Conservation (phyloP, 2,113 vertebrate genomes). For the Podarcis cretensis region DNA sequence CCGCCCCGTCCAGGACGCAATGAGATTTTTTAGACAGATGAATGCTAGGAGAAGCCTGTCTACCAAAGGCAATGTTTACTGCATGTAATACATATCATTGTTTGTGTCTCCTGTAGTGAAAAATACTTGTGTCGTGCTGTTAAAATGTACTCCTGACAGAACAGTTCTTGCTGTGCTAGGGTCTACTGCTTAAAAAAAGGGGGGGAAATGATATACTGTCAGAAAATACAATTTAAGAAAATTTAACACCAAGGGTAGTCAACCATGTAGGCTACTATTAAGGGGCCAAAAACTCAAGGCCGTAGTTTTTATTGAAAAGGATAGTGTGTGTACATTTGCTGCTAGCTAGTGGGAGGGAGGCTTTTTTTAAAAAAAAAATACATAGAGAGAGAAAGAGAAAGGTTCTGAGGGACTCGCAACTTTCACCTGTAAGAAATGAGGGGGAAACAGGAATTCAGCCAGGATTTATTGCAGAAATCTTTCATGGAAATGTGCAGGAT, state of each 20-base stretch:
- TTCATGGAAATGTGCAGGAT: constrained; percentile 71
- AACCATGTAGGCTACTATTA: constrained; percentile 81
- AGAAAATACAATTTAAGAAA: constrained; percentile 86
- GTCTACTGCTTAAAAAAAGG: constrained; percentile 76
- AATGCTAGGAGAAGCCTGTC: constrained; percentile 76
- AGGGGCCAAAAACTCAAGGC: constrained; percentile 81
- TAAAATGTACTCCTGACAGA: constrained; percentile 84
- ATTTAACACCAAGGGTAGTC: constrained; percentile 83
- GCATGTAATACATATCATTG: constrained; percentile 84
- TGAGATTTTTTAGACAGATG: constrained; percentile 80
- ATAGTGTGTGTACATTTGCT: constrained; percentile 71
- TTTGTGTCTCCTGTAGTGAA: constrained; percentile 87
- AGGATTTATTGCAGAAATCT: constrained; percentile 76
- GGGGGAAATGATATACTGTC: constrained; percentile 80
- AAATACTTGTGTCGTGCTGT: constrained; percentile 83
- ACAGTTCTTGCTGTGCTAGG: constrained; percentile 81
- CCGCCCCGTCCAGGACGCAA: constrained; percentile 68
- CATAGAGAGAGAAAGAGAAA: neutral
- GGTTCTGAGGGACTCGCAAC: constrained; percentile 14
- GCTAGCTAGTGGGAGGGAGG: constrained; percentile 62
- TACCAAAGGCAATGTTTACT: constrained; percentile 82
- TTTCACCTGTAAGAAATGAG: constrained; percentile 75
- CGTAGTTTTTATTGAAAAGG: constrained; percentile 75
- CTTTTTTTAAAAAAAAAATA: neutral
- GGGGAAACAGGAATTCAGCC: constrained; percentile 72